A percentile compares a stretch with the other conserved stretches of the same genome.
Conservation (phyloP, 2,113 vertebrate species). For the Camelus dromedarius region DNA sequence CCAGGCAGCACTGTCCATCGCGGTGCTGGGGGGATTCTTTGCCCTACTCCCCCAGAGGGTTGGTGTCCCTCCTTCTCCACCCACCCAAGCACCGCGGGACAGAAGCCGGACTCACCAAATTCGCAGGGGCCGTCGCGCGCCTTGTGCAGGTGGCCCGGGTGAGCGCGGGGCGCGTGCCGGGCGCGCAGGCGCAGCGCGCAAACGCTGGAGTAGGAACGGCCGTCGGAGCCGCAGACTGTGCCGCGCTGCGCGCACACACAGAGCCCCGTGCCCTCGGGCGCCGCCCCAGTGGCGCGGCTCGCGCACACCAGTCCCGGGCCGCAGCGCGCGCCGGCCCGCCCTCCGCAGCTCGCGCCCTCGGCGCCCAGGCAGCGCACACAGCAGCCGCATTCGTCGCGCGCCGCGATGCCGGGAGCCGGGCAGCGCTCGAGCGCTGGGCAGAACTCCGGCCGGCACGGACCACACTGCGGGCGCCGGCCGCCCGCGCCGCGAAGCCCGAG, state of each 20-base stretch:
- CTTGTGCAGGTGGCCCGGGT: constrained; percentile 80
- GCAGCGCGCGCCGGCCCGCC: constrained; percentile 78
- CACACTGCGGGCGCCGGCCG: constrained; percentile 61
- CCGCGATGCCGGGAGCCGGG: constrained; percentile 76
- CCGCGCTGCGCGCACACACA: constrained; percentile 87
- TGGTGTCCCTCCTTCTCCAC: background rate
- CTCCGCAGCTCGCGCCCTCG: constrained; percentile 77
- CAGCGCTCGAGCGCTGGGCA: constrained; percentile 76
- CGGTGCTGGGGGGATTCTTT: background rate
- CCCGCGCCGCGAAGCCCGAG: background rate
- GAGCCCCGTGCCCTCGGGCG: constrained; percentile 83
- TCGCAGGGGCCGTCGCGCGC: constrained; percentile 85
- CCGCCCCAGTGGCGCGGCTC: constrained; percentile 65
- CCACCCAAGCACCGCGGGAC: rapidly evolving
- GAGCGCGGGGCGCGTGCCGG: constrained; percentile 65
- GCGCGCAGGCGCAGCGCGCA: constrained; percentile 85
- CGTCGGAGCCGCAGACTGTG: constrained; percentile 87
- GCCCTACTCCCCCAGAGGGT: background rate
- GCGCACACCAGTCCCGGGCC: constrained; percentile 86
- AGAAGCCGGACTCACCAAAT: constrained; percentile 81
- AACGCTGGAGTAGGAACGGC: constrained; percentile 84
- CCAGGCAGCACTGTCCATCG: background rate
- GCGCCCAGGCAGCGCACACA: constrained; percentile 83
- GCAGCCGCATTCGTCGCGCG: constrained; percentile 85
- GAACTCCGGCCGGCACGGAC: constrained; percentile 73